A percentile compares a stretch with the other conserved stretches of the same genome.
Conservation (phyloP, 2,113 vertebrate species). For the Seriola quinqueradiata region DNA sequence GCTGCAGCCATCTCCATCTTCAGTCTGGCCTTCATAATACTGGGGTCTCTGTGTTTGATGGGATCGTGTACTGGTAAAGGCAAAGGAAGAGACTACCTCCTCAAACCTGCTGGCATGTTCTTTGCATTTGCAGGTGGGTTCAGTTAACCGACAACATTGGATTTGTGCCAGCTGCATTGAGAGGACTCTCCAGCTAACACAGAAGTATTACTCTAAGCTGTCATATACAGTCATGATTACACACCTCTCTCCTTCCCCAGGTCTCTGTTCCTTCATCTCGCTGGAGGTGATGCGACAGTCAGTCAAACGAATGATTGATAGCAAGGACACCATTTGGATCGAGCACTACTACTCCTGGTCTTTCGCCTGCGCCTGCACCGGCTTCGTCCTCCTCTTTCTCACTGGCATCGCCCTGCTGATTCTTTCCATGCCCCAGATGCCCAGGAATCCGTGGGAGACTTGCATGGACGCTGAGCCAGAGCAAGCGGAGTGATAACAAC, state of each 20-base stretch:
- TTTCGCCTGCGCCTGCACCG: conserved; percentile 91
- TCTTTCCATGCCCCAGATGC: conserved; percentile 96
- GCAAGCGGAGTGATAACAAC: conserved; percentile 74
- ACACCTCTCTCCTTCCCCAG: conserved; percentile 72
- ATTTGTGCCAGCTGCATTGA: not conserved
- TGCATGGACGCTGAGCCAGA: conserved; percentile 97
- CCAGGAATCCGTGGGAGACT: conserved; percentile 96
- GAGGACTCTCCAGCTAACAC: not conserved
- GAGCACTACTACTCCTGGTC: conserved; percentile 94
- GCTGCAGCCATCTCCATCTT: conserved; percentile 97
- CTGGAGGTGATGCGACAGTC: conserved; percentile 98
- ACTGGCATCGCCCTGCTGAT: conserved; percentile 90
- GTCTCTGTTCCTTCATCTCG: conserved; percentile 93
- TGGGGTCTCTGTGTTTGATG: conserved; percentile 88
- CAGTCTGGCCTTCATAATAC: conserved; percentile 90
- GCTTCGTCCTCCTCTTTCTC: conserved; percentile 92
- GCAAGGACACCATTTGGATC: conserved; percentile 93
- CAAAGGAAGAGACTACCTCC: conserved; percentile 89
- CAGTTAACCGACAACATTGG: not conserved
- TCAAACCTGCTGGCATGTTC: conserved; percentile 96
- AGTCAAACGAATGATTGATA: conserved; percentile 96
- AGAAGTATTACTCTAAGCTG: not conserved
- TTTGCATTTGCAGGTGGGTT: conserved; percentile 92
- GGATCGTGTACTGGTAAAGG: conserved; percentile 88
- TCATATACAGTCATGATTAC: not conserved